Evolutionary conservation across 2,888 invertebrate species (phyloP).

Genomic region (Diaphora mendica): DNA sequence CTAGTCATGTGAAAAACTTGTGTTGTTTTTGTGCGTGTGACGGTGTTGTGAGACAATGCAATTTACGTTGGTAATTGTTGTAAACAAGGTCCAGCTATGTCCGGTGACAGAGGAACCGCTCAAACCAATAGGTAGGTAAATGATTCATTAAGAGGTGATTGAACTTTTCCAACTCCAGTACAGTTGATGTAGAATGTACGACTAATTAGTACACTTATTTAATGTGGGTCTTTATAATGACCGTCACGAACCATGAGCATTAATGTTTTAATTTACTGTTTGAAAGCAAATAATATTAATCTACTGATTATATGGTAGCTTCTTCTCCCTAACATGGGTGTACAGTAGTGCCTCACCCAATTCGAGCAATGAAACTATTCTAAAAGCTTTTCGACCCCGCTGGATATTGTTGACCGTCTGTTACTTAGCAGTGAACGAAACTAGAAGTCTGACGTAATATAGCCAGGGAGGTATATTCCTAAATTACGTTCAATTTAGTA

Average conservation of each 20-base stretch:
- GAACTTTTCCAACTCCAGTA: constrained; percentile 2
- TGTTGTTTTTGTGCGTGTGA: constrained; percentile 63
- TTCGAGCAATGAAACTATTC: not conserved
- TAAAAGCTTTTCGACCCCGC: not conserved
- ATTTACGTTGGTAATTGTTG: constrained; percentile 83
- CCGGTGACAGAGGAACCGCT: constrained; percentile 74
- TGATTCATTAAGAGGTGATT: constrained; percentile 18
- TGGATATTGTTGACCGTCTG: not conserved
- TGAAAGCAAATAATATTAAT: not conserved
- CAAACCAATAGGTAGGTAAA: constrained; percentile 80
- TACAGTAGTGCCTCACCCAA: not conserved
- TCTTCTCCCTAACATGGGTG: not conserved
- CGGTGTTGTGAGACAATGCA: constrained; percentile 76
- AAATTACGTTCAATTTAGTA: no score
- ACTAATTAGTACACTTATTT: constrained; percentile 1
- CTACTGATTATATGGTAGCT: not conserved
- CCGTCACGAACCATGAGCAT: constrained; percentile 3
- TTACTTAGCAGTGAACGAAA: not conserved
- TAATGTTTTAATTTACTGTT: not conserved
- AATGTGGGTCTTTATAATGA: constrained; percentile 1
- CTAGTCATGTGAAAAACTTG: constrained; percentile 72
- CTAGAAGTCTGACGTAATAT: not conserved
- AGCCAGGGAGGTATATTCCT: not conserved
- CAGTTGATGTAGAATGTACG: not conserved
- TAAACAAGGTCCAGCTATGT: constrained; percentile 82